Conservation (phyloP, 53 echinoderm and acorn worm species). For the Mesocentrotus franciscanus region DNA sequence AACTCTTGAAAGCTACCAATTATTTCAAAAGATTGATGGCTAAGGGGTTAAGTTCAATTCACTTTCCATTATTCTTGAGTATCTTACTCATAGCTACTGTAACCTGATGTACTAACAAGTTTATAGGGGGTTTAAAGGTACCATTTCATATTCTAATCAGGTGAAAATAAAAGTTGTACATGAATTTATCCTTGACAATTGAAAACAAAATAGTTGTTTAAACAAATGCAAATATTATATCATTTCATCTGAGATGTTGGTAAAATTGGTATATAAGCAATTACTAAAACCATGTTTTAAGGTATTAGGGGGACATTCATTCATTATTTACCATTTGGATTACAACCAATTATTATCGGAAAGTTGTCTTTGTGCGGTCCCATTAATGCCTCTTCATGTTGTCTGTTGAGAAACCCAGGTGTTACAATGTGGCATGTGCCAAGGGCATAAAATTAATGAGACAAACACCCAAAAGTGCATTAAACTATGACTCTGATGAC, state of each 20-base stretch:
- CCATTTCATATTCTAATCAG: too few species aligned
- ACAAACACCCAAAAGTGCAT: conserved; percentile 7
- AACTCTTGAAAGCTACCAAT: too few species aligned
- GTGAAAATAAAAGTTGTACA: too few species aligned
- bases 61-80: neutral
- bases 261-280: neutral
- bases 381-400: neutral
- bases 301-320: neutral
- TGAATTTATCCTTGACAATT: too few species aligned
- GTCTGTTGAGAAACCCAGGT: neutral
- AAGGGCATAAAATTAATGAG: conserved; percentile 10
- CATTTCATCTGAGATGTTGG: too few species aligned
- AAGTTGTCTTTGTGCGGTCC: neutral
- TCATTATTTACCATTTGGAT: neutral
- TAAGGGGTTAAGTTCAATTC: neutral
- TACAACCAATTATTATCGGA: neutral
- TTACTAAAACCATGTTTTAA: neutral
- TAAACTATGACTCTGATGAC: neutral
- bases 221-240: too few species aligned
- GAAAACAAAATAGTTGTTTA: too few species aligned
- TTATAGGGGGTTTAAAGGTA: too few species aligned
- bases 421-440: neutral
- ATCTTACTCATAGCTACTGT: too few species aligned
- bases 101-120: too few species aligned
- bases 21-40: too few species aligned